Evolutionary conservation across 2,888 invertebrate genomes (phyloP), one percentile per base, ranked within the genome.

Genomic region (Barypeithes pellucidus): DNA sequence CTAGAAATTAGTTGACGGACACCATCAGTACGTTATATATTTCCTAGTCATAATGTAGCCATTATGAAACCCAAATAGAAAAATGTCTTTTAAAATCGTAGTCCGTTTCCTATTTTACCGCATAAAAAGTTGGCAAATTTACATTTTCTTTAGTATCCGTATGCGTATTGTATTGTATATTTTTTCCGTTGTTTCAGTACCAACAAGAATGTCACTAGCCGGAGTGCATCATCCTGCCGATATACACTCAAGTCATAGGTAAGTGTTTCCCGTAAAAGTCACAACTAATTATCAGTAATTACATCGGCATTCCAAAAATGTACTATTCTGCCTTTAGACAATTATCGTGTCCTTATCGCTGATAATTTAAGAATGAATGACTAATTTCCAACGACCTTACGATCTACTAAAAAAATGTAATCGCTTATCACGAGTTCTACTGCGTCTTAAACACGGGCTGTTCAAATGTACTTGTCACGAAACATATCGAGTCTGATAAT

Each of bases 211-310:
- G 89, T 89, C 89, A 80, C 82, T 89, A 77, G 89, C 88, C 77
- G 88, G 88, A 80, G 87, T 89, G 67, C 88, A 88, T 82, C 88
- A 88, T 82, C 88, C 87, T 79, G 86, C 87, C 76, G 88, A 88
- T 83, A 84, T 88, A 43, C 85, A 84, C 79, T 85, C 85, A 61
- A 84, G 83, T 72, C 85, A 83, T 78, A 83, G 85, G 85, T 85
- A 80, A 82, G 82, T 67, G 45, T 29, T 29, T 29, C 29, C 29
- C 29, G 7, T 5, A 29, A 2, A 29, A 29, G 9, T 8, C 1
- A 29, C 8, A 29, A 29, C 29, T 8, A 5, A 5, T 29, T 29
- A 29, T 29, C 9, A 29, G 7, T 29, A 29, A 29, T 9, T 4
- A 5, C 29, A 29, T 29, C 5, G 29, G 29, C 9, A 29, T 39